phyloP scores from a whole-genome alignment of 2,113 vertebrate species.

The Canis aureus region DNA sequence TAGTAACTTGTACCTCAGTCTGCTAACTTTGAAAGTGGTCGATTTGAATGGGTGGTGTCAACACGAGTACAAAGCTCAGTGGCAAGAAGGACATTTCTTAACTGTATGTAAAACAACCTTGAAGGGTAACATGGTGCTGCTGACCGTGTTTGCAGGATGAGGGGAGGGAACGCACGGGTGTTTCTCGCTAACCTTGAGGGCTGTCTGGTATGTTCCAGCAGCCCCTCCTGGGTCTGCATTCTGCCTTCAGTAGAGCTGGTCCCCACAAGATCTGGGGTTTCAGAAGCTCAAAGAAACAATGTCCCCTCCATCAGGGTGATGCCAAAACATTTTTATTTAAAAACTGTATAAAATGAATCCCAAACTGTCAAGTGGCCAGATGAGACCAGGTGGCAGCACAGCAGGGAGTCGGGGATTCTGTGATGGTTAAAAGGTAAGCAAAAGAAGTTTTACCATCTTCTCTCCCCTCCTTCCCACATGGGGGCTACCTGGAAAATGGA shows the following conservation, averaged over 20 bases:
- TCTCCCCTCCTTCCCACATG: background rate
- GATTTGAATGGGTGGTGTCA: background rate
- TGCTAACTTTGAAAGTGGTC: background rate
- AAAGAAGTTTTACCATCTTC: background rate
- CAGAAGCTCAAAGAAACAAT: background rate
- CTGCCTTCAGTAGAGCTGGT: background rate
- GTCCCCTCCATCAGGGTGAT: background rate
- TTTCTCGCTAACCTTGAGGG: background rate
- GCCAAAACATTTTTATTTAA: background rate
- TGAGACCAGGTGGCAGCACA: background rate
- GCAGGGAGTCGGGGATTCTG: fast-evolving
- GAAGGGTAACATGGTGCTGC: background rate
- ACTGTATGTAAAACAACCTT: background rate
- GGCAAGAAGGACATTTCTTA: background rate
- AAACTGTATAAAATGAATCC: background rate
- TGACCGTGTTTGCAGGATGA: fast-evolving
- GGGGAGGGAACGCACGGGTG: background rate
- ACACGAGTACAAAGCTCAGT: background rate
- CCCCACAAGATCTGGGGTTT: background rate
- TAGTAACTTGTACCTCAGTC: background rate
- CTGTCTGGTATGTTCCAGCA: background rate
- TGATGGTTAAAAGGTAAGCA: background rate
- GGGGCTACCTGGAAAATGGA: background rate
- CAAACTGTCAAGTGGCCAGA: background rate
- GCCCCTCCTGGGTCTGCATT: background rate